phyloP scores from a whole-genome alignment of 1,140 invertebrate species.

The Pseudachorutes palmiensis region DNA sequence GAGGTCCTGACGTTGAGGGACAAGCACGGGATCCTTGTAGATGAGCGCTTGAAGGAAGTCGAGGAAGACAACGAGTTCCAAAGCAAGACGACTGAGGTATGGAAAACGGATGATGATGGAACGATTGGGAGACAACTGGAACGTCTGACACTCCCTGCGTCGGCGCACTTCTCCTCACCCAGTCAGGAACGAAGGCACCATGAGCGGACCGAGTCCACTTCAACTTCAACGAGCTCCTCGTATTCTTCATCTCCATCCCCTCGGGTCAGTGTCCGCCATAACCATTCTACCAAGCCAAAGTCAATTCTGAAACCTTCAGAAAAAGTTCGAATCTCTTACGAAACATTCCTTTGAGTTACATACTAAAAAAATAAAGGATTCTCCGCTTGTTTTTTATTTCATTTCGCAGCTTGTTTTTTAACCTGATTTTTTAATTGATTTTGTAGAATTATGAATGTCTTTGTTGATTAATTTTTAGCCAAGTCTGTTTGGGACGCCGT shows the following conservation, averaged over 20 bases:
- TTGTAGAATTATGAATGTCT: too few species aligned
- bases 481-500: constrained; percentile 55
- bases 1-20: constrained; percentile 61
- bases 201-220: not conserved
- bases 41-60: constrained; percentile 61
- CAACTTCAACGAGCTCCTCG: constrained; percentile 1
- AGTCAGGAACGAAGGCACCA: not conserved
- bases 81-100: constrained; percentile 58
- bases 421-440: too few species aligned
- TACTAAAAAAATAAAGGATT: not conserved
- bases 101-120: constrained; percentile 47
- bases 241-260: not conserved
- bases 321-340: not conserved
- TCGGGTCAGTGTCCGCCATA: not conserved
- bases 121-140: constrained; percentile 19
- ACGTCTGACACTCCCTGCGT: constrained; percentile 9
- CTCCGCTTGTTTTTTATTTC: not conserved
- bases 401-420: not conserved
- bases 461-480: constrained; percentile 55
- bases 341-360: not conserved
- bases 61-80: constrained; percentile 64
- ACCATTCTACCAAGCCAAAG: not conserved
- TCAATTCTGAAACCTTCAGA: not conserved
- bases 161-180: not conserved
- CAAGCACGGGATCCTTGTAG: constrained; percentile 58